Evolutionary conservation across 2,888 invertebrate species (phyloP).

Genomic region (Callyntrura sp.): DNA sequence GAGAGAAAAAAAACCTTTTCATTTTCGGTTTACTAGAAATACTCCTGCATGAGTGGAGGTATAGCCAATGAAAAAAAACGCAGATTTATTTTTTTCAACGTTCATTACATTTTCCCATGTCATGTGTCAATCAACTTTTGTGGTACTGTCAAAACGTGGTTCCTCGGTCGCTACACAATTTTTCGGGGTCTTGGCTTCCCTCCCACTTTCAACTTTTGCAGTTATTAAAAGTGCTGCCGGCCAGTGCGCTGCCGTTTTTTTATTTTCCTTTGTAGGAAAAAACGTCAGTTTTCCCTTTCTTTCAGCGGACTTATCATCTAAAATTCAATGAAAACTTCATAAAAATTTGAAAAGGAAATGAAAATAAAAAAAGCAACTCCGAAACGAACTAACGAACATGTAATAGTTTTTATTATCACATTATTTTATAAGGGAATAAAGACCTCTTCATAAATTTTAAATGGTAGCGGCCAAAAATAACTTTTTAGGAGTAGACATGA

Average conservation of each 20-base stretch:
- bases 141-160: background rate
- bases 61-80: background rate
- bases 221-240: slow-evolving; percentile 27
- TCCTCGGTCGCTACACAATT: background rate
- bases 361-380: background rate
- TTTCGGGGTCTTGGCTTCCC: too few relatives aligned
- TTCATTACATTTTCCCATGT: slow-evolving; percentile 13
- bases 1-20: too few relatives aligned
- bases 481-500: background rate
- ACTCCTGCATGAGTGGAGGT: too few relatives aligned
- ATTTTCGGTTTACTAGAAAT: too few relatives aligned
- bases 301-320: slow-evolving; percentile 3
- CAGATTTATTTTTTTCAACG: slow-evolving; percentile 5
- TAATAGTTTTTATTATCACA: background rate
- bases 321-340: slow-evolving; percentile 35
- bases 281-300: slow-evolving; percentile 14
- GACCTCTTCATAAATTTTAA: slow-evolving; percentile 20
- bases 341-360: background rate
- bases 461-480: background rate
- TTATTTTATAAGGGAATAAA: background rate
- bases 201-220: background rate
- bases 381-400: too few relatives aligned
- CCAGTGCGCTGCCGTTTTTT: background rate
- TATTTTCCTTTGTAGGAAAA: background rate
- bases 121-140: slow-evolving; percentile 33